Evolutionary conservation across 2,888 invertebrate species (phyloP), one percentile per base, ranked within the genome.

Genomic region (Philereme vetulata): DNA sequence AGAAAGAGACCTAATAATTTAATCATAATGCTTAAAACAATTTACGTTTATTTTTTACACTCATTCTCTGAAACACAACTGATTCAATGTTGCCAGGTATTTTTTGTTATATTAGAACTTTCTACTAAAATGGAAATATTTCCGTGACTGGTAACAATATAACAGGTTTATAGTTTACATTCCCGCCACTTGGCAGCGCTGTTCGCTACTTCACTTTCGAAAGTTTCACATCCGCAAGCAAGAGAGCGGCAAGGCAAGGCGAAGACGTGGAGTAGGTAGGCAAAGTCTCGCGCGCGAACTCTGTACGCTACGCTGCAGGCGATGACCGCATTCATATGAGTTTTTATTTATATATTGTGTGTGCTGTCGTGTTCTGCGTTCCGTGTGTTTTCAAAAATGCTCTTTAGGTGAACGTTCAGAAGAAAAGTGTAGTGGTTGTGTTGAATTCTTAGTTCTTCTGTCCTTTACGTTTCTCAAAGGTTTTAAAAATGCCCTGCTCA

Each of bases 401-500:
- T 90, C 80, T 81, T 82, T 90, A 91, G 89, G 87, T 91, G 89
- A 92, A 90, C 89, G 75, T 75, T 75, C 72, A 66, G 68, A 73
- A 78, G 75, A 78, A 70, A 77, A 87, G 92, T 92, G 92, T 81
- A 84, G 92, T 92, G 92, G 78, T 88, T 85, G 92, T 92, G 91
- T 78, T 82, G 76, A 71, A 74, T 76, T 79, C 74, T 71, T 75
- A 78, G 74, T 73, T 82, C 75, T 81, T 82, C 78, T 81, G 72
- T 81, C 75, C 81, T 74, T 75, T 75, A 81, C 77, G 80, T 84
- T 77, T 80, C 72, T 80, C 69, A 72, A 86, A 90, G 82, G 82
- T 87, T 85, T 80, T 82, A 82, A 95, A 93, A 91, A 97, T 97
- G 97, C 97, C 97, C 93, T 97, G 97, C 93, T 97, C 97, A 81